Base-by-base conservation (phyloP, 2,888 invertebrate genomes). In the Acrobasis repandana region DNA sequence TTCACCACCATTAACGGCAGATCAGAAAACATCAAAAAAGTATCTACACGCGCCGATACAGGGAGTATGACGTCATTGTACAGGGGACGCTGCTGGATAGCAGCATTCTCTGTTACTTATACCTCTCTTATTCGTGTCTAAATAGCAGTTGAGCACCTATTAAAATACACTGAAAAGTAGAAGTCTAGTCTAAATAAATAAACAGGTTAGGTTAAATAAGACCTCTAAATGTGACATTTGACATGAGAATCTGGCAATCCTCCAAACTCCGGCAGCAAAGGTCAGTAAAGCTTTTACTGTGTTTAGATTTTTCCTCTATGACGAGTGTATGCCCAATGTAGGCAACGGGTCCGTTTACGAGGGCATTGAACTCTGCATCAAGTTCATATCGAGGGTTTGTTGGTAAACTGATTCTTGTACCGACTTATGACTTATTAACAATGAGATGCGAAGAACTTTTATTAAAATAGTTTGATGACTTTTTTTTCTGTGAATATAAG, bases 261-360 rank as follows among this genome's bases (percentile, higher is more conserved):
- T 85, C 90, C 90, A 90, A 90, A 79, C 79, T 72, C 78, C 76
- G 80, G 82, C 80, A 88, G 88, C 88, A 88, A 89, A 86, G 71
- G 77, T 80, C 79, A 83, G 83, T 89, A 88, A 86, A 86, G 74
- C 80, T 80, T 85, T 85, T 82, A 84, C 82, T 85, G 76, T 87
- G 85, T 86, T 88, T 86, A 88, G 85, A 87, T 88, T 87, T 88
- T 85, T 79, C 78, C 76, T 76, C 74, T 68, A 73, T 67, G 80
- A 80, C 79, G 77, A 74, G 75, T 79, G 72, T 78, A 80, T 75
- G n/a, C 78, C 68, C 77, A 74, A 80, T 75, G 76, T 76, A 79
- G 63, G 78, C 74, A 79, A 11, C 51, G 20, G 28, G 18, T 15
- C 16, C 20, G 14, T 58, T 49, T 36, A 49, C 58, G 58, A 34